Evolutionary conservation across 1,140 invertebrate species (phyloP).

Genomic region (Drosophila seguyi): DNA sequence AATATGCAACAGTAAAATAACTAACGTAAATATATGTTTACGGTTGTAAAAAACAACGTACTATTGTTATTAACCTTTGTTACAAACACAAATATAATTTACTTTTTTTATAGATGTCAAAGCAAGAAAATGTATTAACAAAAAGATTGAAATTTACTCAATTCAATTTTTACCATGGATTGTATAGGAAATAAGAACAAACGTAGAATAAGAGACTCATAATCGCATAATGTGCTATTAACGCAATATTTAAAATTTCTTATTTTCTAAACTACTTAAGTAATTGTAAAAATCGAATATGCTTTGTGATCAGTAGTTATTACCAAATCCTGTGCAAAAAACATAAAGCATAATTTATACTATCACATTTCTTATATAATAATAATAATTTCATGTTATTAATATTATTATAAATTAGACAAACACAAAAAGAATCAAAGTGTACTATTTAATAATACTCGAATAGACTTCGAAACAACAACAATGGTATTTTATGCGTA

Average conservation of each 20-base stretch:
- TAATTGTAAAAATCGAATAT: background rate
- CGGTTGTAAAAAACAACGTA: background rate
- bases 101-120: background rate
- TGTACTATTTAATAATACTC: constrained; percentile 39
- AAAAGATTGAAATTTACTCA: too few relatives aligned
- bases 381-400: constrained; percentile 15
- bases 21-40: background rate
- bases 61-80: background rate
- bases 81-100: background rate
- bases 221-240: background rate
- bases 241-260: background rate
- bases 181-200: too few relatives aligned
- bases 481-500: constrained; percentile 34
- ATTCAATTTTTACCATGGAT: too few relatives aligned
- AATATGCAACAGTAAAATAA: constrained; percentile 1
- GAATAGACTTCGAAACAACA: constrained; percentile 39
- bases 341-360: constrained; percentile 1
- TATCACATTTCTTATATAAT: background rate
- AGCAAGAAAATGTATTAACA: background rate
- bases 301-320: constrained; percentile 5
- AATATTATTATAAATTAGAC: background rate
- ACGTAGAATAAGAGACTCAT: background rate
- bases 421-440: background rate
- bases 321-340: background rate
- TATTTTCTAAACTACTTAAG: background rate